These are phyloP conservation scores for Ochropleura leucogaster DNA, from an alignment of 2,888 invertebrate species.

Conservation along the genomic window DNA sequence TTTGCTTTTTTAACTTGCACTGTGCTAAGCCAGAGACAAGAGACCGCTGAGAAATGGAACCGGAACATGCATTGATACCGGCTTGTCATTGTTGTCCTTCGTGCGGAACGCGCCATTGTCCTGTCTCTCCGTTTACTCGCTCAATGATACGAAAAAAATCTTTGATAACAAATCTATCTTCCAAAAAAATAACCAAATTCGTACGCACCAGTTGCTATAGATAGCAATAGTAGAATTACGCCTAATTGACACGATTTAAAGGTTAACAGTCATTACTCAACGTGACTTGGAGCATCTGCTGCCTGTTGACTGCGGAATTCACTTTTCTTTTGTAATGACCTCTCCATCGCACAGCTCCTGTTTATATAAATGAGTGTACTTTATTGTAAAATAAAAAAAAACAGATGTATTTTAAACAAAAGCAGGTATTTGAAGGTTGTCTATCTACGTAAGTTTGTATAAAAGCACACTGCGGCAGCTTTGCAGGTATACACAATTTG, in stretches of 20 bases:
- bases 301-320: constrained; percentile 33
- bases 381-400: constrained; percentile 45
- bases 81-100: constrained; percentile 80
- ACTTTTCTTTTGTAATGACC: constrained; percentile 51
- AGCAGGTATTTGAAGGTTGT: constrained; percentile 51
- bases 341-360: constrained; percentile 45
- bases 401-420: constrained; percentile 51
- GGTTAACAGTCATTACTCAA: constrained; percentile 55
- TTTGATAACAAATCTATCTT: constrained; percentile 50
- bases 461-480: constrained; percentile 48
- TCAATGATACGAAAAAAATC: constrained; percentile 53
- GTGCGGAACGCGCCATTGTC: constrained; percentile 78
- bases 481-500: constrained; percentile 54
- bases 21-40: constrained; percentile 37
- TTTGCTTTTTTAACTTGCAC: constrained; percentile 47
- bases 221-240: constrained; percentile 39
- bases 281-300: constrained; percentile 53
- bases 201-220: constrained; percentile 26
- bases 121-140: constrained; percentile 62
- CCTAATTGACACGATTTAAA: constrained; percentile 58
- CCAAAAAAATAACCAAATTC: constrained; percentile 34
- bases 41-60: constrained; percentile 67
- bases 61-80: constrained; percentile 70
- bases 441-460: constrained; percentile 39
- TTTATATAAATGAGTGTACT: constrained; percentile 44